Base-by-base conservation (phyloP, 2,113 vertebrate species). In the Clarias magur region DNA sequence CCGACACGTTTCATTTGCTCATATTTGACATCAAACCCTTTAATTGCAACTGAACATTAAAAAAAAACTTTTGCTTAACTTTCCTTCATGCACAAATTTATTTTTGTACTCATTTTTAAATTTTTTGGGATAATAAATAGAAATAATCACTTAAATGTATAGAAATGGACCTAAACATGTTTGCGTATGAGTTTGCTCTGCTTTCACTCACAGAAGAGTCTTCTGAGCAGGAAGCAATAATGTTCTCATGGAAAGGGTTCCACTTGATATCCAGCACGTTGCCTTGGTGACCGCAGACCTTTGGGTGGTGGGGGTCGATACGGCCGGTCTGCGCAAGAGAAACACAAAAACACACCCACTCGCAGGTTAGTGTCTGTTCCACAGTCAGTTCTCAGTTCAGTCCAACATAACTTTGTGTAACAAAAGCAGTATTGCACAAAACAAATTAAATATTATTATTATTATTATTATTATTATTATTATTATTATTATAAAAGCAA, bases 191-290 rank as follows among this genome's bases (percentile, higher is more conserved):
- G 53, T 56, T 76, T 62, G 42, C 27, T 34, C n/a, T 38, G 34
- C 13, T 57, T 54, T 82, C 0, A 93, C 97, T 98, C 90, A 97
- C 98, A 81, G 98, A 99, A 0, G 96, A 95, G 92, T 99, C 98
- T 88, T 99, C 98, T 0, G 98, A 99, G 93, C 98, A 99, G 0
- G 98, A 99, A 0, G 98, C 98, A 0, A 99, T 96, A 93, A 99
- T 94, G 94, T 99, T 99, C 87, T 99, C 98, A 72, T 98, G 96
- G 93, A 99, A 99, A n/a, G 98, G 98, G 38, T 99, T 99, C 98
- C 98, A 99, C 88, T 99, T 99, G 95, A 99, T 98, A 80, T 99
- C 98, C 92, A 99, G 94, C 21, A 99, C 98, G 0, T 98, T 99
- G 75, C 98, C 98, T 82, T 99, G 98, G 93, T 99, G 98, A 0